phyloP scores from a whole-genome alignment of 2,797 vertebrate species.

The Anomalospiza imberbis region DNA sequence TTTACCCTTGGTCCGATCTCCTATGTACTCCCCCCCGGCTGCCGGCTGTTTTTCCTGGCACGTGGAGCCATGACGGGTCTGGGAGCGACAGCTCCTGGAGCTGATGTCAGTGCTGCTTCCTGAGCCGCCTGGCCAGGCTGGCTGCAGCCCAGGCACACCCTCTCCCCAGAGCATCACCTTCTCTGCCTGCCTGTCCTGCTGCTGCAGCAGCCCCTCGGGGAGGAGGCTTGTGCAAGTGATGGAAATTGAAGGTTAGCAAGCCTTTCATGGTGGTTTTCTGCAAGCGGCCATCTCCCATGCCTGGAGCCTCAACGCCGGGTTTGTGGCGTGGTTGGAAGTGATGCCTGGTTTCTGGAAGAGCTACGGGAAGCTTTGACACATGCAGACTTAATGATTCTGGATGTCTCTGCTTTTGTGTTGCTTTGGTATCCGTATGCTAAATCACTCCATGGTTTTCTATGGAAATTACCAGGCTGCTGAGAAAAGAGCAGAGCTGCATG shows the following conservation, averaged over 20 bases:
- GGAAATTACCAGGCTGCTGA: neutral
- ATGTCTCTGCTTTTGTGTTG: neutral
- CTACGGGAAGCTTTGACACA: neutral
- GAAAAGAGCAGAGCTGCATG: neutral
- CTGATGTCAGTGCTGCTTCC: slow-evolving; percentile 28
- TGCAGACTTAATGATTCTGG: neutral
- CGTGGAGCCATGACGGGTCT: neutral
- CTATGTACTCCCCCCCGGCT: neutral
- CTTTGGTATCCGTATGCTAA: neutral
- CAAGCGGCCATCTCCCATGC: rapidly evolving
- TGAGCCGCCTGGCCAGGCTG: neutral
- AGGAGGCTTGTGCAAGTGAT: neutral
- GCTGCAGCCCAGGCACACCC: neutral
- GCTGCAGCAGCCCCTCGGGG: neutral
- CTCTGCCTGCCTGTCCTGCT: neutral
- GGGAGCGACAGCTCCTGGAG: neutral
- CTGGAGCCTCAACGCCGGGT: rapidly evolving
- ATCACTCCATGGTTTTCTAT: neutral
- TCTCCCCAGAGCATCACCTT: neutral
- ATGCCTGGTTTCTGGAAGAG: neutral
- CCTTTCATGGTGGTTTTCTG: neutral
- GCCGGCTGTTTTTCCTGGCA: slow-evolving; percentile 27
- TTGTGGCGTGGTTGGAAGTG: neutral
- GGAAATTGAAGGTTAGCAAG: neutral
- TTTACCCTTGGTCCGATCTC: neutral